These are phyloP conservation scores for Austrofundulus limnaeus DNA, from an alignment of 2,113 vertebrate species.

Conservation along the genomic window DNA sequence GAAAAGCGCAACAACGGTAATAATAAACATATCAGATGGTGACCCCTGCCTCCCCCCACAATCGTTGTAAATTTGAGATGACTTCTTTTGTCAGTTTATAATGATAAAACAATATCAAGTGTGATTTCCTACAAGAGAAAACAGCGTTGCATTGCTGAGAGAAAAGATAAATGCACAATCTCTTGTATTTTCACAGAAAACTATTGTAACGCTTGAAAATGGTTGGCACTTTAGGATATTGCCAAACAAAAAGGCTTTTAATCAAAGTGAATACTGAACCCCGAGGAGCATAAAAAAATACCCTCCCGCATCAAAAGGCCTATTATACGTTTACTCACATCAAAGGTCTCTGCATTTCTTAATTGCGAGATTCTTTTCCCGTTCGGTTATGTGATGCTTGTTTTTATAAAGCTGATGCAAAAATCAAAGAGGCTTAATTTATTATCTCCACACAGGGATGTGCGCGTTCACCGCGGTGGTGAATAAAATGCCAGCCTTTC, in stretches of 20 bases:
- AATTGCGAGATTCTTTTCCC: slow-evolving; percentile 74
- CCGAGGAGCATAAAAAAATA: slow-evolving; percentile 66
- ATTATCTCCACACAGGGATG: slow-evolving; percentile 53
- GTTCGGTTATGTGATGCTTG: slow-evolving; percentile 69
- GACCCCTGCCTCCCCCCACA: background rate
- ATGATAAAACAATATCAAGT: background rate
- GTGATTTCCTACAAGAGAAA: slow-evolving; percentile 17
- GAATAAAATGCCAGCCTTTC: slow-evolving; percentile 51
- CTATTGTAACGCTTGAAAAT: slow-evolving; percentile 67
- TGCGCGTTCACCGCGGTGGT: slow-evolving; percentile 49
- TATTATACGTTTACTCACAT: slow-evolving; percentile 73
- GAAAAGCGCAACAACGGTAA: slow-evolving; percentile 7
- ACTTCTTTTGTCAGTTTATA: background rate
- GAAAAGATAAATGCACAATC: slow-evolving; percentile 33
- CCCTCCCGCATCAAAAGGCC: slow-evolving; percentile 71
- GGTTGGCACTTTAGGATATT: slow-evolving; percentile 71
- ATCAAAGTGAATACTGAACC: slow-evolving; percentile 69
- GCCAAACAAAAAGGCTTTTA: slow-evolving; percentile 74
- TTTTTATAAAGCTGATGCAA: slow-evolving; percentile 63
- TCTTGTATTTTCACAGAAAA: slow-evolving; percentile 55
- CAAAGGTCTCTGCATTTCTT: slow-evolving; percentile 70
- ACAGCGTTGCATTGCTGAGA: slow-evolving; percentile 20
- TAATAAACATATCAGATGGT: background rate
- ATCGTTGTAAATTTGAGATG: background rate
- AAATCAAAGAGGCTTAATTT: slow-evolving; percentile 68